Base-by-base conservation (phyloP, 92 coral and sea anemone genomes). In the Paramuricea clavata region DNA sequence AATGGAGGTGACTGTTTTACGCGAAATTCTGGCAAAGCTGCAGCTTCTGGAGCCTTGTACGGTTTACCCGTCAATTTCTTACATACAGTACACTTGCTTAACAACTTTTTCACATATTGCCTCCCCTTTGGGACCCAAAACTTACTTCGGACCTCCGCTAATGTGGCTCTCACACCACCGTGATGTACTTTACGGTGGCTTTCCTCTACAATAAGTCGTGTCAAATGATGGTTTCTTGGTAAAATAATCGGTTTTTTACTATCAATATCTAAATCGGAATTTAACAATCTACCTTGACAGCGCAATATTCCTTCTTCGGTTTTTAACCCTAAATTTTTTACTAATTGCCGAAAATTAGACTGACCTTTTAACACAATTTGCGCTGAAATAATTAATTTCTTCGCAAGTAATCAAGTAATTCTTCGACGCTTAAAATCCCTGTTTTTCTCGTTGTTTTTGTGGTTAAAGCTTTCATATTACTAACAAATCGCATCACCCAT, bases 401-500 rank as follows among this genome's bases (percentile, higher is more conserved):
- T 79, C 4, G 74, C n/a, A n/a, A n/a, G n/a, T n/a, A 82, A 25
- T 49, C 12, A 8, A 42, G 5, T 30, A 67, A 13, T 54, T 87
- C 90, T 30, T 71, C 64, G 31, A 15, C 76, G 21, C 44, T 33
- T 26, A 86, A 73, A 49, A 70, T 43, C 59, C 85, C 87, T 62
- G 22, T 12, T 28, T n/a, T 50, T 50, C n/a, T 50, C 22, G 12
- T n/a, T 12, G 11, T 50, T 8, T 50, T 50, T 50, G 59, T 30
- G 19, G 76, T 81, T 79, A 81, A 33, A 47, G 42, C 42, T 16
- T 85, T 75, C 25, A 89, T 78, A 69, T 89, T 89, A 50, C 80
- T 89, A 26, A 83, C 88, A 32, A 78, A 69, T 62, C 85, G 89
- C 50, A 39, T 72, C 12, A 89, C 92, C 59, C 59, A 50, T 50